Evolutionary conservation across 1,140 invertebrate genomes (phyloP).

Genomic region (Caenorhabditis remanei): DNA sequence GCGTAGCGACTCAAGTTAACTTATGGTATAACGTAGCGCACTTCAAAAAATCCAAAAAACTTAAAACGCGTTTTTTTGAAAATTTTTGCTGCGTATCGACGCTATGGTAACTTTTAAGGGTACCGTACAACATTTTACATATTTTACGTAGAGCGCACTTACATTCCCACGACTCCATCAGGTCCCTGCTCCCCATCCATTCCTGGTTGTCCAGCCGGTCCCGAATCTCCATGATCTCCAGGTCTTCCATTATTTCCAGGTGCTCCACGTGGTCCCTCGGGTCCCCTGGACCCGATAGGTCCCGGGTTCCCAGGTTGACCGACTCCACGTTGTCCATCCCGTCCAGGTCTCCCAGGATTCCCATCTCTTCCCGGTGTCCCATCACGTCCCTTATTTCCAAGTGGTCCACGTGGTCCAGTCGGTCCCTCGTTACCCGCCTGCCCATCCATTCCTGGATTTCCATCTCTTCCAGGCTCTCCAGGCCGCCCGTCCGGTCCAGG

Average conservation of each 20-base stretch:
- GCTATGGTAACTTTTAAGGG: no score
- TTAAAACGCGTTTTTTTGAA: no score
- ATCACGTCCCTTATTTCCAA: slow-evolving; percentile 18
- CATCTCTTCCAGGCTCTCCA: slow-evolving; percentile 36
- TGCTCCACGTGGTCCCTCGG: slow-evolving; percentile 54
- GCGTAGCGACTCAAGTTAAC: no score
- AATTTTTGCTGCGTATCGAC: no score
- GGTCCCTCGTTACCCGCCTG: slow-evolving; percentile 31
- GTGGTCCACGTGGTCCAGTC: slow-evolving; percentile 15
- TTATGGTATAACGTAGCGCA: no score
- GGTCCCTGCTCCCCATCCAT: slow-evolving; percentile 38
- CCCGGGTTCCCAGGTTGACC: slow-evolving; percentile 58
- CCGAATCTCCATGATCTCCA: slow-evolving; percentile 22
- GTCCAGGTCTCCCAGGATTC: slow-evolving; percentile 55
- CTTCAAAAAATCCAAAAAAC: no score
- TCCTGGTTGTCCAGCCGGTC: slow-evolving; percentile 54
- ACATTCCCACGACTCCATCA: slow-evolving; percentile 30
- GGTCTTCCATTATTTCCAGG: slow-evolving; percentile 42
- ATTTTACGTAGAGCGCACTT: no score
- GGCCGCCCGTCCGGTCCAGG: slow-evolving; percentile 21
- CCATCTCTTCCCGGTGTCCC: slow-evolving; percentile 53
- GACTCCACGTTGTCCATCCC: slow-evolving; percentile 53
- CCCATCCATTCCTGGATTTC: slow-evolving; percentile 26
- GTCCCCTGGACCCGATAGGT: slow-evolving; percentile 48
- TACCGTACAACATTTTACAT: no score